Evolutionary conservation across 2,113 vertebrate species (phyloP), one percentile per base, ranked within the genome.

Genomic region (Halichoeres trimaculatus): DNA sequence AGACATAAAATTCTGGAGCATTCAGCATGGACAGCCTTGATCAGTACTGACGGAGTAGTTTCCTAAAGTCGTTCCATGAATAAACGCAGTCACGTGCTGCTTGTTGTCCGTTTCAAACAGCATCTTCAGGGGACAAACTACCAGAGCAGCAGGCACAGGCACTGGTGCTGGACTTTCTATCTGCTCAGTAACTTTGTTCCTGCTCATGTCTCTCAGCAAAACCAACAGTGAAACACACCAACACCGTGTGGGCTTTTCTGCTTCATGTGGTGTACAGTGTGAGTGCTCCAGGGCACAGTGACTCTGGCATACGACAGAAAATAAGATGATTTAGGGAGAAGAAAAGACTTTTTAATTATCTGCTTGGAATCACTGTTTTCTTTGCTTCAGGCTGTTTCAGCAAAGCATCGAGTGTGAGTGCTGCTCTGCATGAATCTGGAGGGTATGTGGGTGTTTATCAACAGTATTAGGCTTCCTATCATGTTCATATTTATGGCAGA

Each of bases 321-420:
- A 48, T 48, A n/a, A n/a, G n/a, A n/a, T n/a, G n/a, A n/a, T n/a
- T n/a, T n/a, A n/a, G 9, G 1, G n/a, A 48, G 41, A 5, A 26
- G 47, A 19, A 48, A 20, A 8, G 34, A n/a, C n/a, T n/a, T n/a
- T n/a, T 34, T n/a, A 61, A 34, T 34, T 61, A 14, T 47, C 24
- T 62, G 13, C 41, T 11, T 4, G 43, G 38, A 62, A 30, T 62
- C 17, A 47, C 7, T 62, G 19, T 10, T 30, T 20, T 6, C 17
- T 34, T 34, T 47, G 24, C 59, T 62, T 2, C 16, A 34, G 41
- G 24, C 59, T 62, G 41, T 61, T 61, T 61, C 24, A 45, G 43
- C 5, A 47, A 23, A 13, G 3, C 5, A 47, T 45, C n/a, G 5
- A 45, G 45, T 47, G 7, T n/a, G n/a, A 9, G n/a, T 48, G 45